Evolutionary conservation across 2,113 vertebrate genomes (phyloP), one percentile per base, ranked within the genome.

Genomic region (Cebidichthys violaceus): DNA sequence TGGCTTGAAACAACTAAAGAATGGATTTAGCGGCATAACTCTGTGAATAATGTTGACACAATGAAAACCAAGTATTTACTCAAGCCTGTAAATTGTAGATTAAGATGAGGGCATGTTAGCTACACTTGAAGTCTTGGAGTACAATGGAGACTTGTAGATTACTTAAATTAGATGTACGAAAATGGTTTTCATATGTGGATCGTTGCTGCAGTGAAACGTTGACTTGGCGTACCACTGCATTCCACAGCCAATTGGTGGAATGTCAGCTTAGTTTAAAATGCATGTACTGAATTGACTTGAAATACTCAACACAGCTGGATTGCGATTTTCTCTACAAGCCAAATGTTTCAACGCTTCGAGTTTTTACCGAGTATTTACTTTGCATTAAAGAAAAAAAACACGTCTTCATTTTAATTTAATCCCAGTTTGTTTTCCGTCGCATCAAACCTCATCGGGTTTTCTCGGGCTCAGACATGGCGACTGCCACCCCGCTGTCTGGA

Each of bases 131-230:
- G 82, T 78, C 72, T 55, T 69, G 69, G 70, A 84, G 73, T 24
- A 88, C 87, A 87, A 88, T 86, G 83, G 72, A 83, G 84, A 84
- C 81, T 82, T 86, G 79, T 83, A 81, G 84, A 90, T 81, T 80
- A 73, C 79, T 72, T 89, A 81, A 91, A 91, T 88, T 75, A 84
- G 84, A 87, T 73, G 68, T 54, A 74, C 1, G 7, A 79, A 92
- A 93, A 91, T 90, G 83, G 75, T 83, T 93, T 90, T 89, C 88
- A 86, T 73, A 85, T 93, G 90, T 86, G 88, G 71, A 82, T 79
- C 85, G 9, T 73, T 57, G 86, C 89, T 83, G 79, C 59, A 79
- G 20, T 74, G 81, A 85, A 90, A 82, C 64, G 13, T 81, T 11
- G 70, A 73, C 75, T 86, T 82, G 87, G 89, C 90, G 64, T 43